These are phyloP conservation scores for Tiliacea aurago DNA, from an alignment of 2,888 invertebrate species.

Conservation along the genomic window DNA sequence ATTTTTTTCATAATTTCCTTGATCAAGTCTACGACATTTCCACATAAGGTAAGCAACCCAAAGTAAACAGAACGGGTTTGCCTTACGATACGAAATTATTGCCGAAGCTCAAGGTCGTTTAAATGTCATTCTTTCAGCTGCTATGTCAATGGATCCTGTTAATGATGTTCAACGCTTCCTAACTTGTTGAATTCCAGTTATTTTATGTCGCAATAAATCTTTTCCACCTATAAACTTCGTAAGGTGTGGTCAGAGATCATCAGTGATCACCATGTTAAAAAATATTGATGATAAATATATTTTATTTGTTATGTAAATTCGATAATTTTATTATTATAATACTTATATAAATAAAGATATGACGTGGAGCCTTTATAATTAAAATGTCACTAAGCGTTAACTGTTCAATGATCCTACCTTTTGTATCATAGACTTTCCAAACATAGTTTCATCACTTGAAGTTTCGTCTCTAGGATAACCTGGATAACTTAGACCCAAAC, in stretches of 20 bases:
- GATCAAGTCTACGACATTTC: conserved; percentile 25
- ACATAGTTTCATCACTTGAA: too few relatives aligned
- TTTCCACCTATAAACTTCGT: neutral
- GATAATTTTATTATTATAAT: too few relatives aligned
- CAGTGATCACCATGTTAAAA: conserved; percentile 1
- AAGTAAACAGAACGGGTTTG: conserved; percentile 57
- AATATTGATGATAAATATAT: conserved; percentile 4
- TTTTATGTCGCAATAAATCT: conserved; percentile 7
- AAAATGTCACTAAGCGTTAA: neutral
- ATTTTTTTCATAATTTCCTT: conserved; percentile 25
- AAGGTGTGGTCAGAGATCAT: conserved; percentile 27
- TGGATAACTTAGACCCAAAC: neutral
- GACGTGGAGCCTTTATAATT: neutral
- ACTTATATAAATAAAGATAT: neutral
- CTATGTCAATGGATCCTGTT: conserved; percentile 29
- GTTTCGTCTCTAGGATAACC: too few relatives aligned
- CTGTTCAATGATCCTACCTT: neutral
- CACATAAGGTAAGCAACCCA: conserved; percentile 40
- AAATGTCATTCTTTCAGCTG: conserved; percentile 55
- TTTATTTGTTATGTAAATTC: conserved; percentile 1
- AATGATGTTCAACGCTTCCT: conserved; percentile 1
- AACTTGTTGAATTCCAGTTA: conserved; percentile 17
- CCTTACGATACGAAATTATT: conserved; percentile 45
- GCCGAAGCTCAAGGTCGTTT: conserved; percentile 56
- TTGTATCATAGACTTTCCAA: neutral